Evolutionary conservation across 2,797 vertebrate species (phyloP).

Genomic region (Cebuella pygmaea): DNA sequence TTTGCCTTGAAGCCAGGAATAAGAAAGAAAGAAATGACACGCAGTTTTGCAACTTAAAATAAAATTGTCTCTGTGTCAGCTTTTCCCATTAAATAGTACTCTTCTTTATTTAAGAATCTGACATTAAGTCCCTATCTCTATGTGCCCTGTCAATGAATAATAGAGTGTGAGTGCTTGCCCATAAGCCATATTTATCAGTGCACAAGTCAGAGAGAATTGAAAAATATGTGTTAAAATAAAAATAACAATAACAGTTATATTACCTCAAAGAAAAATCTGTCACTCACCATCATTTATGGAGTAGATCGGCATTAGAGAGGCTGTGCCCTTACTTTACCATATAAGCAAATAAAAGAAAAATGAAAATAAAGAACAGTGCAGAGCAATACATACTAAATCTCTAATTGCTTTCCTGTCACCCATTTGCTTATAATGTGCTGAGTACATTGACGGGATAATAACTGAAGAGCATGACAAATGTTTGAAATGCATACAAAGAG

Average conservation of each 20-base stretch:
- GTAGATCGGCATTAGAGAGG: background rate
- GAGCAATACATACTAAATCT: constrained; percentile 33
- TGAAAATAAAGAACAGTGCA: constrained; percentile 49
- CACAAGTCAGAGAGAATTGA: constrained; percentile 1
- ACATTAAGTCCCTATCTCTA: background rate
- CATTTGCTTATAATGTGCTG: constrained; percentile 48
- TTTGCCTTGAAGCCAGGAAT: background rate
- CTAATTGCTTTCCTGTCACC: constrained; percentile 40
- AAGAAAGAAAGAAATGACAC: background rate
- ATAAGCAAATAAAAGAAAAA: constrained; percentile 60
- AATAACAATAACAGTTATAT: background rate
- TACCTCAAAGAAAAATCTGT: constrained; percentile 31
- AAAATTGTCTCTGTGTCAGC: background rate
- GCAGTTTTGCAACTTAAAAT: background rate
- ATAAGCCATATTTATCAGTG: background rate
- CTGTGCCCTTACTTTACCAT: background rate
- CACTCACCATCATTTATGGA: constrained; percentile 5
- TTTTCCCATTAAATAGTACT: background rate
- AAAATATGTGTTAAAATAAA: constrained; percentile 51
- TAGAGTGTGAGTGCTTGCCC: background rate
- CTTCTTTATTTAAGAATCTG: background rate
- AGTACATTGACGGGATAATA: constrained; percentile 13
- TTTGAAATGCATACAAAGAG: background rate
- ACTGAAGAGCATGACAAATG: constrained; percentile 31
- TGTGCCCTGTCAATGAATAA: background rate